Base-by-base conservation (phyloP, 2,888 invertebrate species). In the Onthophagus sagittarius region DNA sequence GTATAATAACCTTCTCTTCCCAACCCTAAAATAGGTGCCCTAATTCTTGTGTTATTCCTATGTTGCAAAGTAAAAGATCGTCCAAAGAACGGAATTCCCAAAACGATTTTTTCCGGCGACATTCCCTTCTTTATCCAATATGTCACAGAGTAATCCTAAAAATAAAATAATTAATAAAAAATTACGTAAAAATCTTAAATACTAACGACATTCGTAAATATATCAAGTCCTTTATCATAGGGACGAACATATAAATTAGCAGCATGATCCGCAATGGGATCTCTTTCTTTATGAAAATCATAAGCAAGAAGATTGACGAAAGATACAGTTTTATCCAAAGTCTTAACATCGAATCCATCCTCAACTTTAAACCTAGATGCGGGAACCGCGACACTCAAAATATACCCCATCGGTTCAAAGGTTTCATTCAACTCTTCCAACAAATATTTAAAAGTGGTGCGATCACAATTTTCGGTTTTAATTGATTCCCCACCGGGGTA, bases 41-140 rank as follows among this genome's bases (percentile, higher is more conserved):
- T 91, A 0, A 89, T 88, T 0, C 85, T 80, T 53, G 89, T 88
- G 15, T 84, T 80, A 7, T 89, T 88, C 0, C 86, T 82, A 11
- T 88, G 85, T 63, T 88, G 87, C 23, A 94, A 84, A 0, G 90
- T 91, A 80, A 93, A 94, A 9, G 91, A 90, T 73, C 91, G 88
- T 0, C 93, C 94, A 79, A 91, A 94, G 63, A 93, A 86, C 0
- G 94, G 93, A 64, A 94, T 85, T 0, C 93, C 94, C 0, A 94
- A 83, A 1, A 94, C 88, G 2, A 94, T 83, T 83, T 94, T 94
- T 1, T 89, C 88, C 0, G 89, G 86, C 1, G 91, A 89, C 77
- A 92, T 88, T 0, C 93, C 92, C 71, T 88, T 87, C 63, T 89
- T 87, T 15, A 90, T 79, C 84, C 92, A 91, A 80, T 91, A 90